Conservation (phyloP, 2,888 invertebrate species). For the Loripinus fragilis region DNA sequence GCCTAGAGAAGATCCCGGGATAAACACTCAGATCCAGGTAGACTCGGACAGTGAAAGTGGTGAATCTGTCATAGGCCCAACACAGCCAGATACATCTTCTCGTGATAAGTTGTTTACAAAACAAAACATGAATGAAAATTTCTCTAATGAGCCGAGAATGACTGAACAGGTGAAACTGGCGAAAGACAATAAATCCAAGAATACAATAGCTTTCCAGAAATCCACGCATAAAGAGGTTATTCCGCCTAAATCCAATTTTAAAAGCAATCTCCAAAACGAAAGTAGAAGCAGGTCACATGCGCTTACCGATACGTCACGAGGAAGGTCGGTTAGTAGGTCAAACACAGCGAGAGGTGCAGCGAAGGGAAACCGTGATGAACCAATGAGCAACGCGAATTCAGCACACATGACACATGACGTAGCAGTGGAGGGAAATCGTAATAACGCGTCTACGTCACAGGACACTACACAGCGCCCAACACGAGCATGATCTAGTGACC, state of each 20-base stretch:
- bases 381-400: background rate
- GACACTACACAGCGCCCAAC: no score
- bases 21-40: background rate
- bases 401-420: background rate
- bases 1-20: background rate
- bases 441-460: background rate
- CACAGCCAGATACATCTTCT: background rate
- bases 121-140: background rate
- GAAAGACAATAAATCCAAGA: background rate
- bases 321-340: no score
- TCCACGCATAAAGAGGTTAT: background rate
- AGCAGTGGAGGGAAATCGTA: background rate
- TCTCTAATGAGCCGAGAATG: background rate
- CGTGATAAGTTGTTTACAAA: background rate
- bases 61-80: background rate
- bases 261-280: background rate
- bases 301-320: background rate
- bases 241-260: background rate
- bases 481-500: no score
- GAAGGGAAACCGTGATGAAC: background rate
- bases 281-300: background rate
- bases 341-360: background rate
- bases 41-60: background rate
- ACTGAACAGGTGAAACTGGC: background rate
- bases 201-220: background rate